A percentile compares a stretch with the other conserved stretches of the same genome.
Evolutionary conservation across 2,888 invertebrate species (phyloP).

Genomic region (Noctua fimbriata): DNA sequence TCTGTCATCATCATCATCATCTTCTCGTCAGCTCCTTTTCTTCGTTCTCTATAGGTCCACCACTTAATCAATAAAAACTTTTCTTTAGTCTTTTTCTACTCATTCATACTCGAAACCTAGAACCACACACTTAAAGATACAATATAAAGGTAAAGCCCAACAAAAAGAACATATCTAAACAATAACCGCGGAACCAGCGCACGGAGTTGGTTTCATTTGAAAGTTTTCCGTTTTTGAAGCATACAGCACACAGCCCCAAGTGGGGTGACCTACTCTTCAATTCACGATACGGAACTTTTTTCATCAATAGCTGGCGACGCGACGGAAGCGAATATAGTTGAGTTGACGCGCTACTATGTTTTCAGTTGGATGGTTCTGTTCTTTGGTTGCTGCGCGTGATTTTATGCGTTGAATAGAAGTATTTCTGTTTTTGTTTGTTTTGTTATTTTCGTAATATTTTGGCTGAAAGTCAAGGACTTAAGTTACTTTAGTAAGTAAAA

Average conservation of each 20-base stretch:
- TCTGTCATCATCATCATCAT: neutral
- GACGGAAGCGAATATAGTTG: constrained; percentile 42
- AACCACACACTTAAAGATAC: neutral
- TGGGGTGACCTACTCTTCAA: constrained; percentile 63
- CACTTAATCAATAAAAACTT: neutral
- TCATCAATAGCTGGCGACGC: constrained; percentile 60
- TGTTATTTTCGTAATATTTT: neutral
- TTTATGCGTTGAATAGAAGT: neutral
- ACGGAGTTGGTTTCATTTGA: constrained; percentile 63
- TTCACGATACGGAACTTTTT: constrained; percentile 63
- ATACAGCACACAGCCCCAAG: constrained; percentile 59
- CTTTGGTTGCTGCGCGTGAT: neutral
- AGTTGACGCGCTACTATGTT: constrained; percentile 43
- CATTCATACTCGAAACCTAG: neutral
- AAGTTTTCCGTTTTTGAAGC: constrained; percentile 61
- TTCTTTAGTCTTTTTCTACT: neutral
- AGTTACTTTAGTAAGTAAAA: neutral
- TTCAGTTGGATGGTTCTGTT: constrained; percentile 29
- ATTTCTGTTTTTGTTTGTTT: neutral
- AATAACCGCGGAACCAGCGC: constrained; percentile 41
- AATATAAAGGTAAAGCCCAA: constrained; percentile 12
- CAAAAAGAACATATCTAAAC: constrained; percentile 49
- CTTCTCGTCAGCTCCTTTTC: neutral
- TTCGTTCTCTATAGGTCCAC: neutral
- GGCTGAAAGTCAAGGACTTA: neutral